Evolutionary conservation across 2,888 invertebrate genomes (phyloP).

Genomic region (Calameuta filiformis): DNA sequence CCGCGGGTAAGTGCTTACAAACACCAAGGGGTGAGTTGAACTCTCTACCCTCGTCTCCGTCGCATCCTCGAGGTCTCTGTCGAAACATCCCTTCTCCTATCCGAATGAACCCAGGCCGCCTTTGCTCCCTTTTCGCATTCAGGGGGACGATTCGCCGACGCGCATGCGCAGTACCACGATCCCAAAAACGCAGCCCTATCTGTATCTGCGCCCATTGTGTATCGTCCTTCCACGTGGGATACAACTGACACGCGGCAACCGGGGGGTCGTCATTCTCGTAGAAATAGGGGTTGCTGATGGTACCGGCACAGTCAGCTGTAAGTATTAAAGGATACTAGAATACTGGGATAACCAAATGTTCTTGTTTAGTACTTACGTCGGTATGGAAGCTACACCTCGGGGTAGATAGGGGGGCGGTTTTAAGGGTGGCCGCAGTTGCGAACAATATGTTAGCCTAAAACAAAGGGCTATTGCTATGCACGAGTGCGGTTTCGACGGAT

Average conservation of each 20-base stretch:
- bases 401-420: not conserved
- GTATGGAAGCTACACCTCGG: not conserved
- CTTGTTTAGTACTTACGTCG: not conserved
- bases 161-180: not conserved
- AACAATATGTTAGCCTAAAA: slow-evolving; percentile 35
- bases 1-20: slow-evolving; percentile 55
- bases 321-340: not conserved
- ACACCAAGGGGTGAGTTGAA: slow-evolving; percentile 39
- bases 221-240: not conserved
- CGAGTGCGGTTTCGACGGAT: slow-evolving; percentile 34
- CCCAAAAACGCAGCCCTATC: not conserved
- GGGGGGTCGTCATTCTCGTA: not conserved
- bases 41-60: not conserved
- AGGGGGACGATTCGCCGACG: not conserved
- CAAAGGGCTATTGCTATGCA: slow-evolving; percentile 32
- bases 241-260: not conserved
- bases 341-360: not conserved
- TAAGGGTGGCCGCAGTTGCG: slow-evolving; percentile 17
- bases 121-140: not conserved
- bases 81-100: not conserved
- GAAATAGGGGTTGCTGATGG: not conserved
- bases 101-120: not conserved
- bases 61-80: not conserved
- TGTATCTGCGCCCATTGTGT: not conserved
- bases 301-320: not conserved